phyloP scores from a whole-genome alignment of 1,140 invertebrate species.

The Cydia fagiglandana region DNA sequence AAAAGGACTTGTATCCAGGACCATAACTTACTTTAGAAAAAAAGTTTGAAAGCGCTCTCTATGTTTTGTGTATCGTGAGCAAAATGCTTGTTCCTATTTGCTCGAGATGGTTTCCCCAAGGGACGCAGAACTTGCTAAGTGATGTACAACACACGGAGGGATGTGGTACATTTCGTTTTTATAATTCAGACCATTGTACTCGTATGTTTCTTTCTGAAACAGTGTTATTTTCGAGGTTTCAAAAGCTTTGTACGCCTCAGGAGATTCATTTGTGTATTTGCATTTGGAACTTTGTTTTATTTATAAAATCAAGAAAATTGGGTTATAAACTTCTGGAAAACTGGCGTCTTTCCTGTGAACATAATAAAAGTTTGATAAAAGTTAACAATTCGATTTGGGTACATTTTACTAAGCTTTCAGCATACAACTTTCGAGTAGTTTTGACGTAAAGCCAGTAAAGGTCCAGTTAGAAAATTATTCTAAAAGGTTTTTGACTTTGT shows the following conservation, averaged over 20 bases:
- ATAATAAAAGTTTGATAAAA: too few species aligned
- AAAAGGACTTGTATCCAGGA: background rate
- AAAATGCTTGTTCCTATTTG: background rate
- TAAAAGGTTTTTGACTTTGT: too few species aligned
- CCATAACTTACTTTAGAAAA: too few species aligned
- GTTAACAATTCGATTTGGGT: too few species aligned
- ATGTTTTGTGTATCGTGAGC: background rate
- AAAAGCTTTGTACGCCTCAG: background rate
- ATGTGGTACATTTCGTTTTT: slow-evolving; percentile 13
- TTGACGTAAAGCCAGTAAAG: too few species aligned
- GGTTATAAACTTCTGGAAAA: too few species aligned
- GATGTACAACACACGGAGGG: slow-evolving; percentile 11
- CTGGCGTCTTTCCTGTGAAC: too few species aligned
- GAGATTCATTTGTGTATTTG: background rate
- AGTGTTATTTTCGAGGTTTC: slow-evolving; percentile 1
- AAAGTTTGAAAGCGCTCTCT: too few species aligned
- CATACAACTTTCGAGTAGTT: too few species aligned
- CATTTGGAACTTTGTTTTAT: background rate
- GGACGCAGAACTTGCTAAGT: slow-evolving; percentile 11
- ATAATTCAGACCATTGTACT: slow-evolving; percentile 14
- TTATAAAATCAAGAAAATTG: background rate
- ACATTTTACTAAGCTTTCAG: too few species aligned
- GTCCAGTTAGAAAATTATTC: too few species aligned
- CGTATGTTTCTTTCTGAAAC: slow-evolving; percentile 5
- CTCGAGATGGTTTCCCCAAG: slow-evolving; percentile 4